Conservation (phyloP, 2,888 invertebrate species). For the Protophormia terraenovae region DNA sequence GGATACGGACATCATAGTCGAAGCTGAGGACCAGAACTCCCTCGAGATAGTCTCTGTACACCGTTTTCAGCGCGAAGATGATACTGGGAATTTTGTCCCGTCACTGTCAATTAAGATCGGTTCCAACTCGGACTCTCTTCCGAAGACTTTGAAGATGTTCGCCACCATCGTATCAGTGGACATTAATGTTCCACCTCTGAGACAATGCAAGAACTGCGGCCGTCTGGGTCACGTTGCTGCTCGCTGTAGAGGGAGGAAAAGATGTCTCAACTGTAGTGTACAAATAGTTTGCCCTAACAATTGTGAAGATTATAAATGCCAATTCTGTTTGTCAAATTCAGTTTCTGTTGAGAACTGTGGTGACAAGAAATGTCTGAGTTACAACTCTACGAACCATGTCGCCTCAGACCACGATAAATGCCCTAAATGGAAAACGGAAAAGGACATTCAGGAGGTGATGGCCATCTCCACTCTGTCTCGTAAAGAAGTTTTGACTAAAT, state of each 20-base stretch:
- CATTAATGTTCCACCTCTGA: neutral
- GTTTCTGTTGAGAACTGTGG: neutral
- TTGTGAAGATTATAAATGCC: neutral
- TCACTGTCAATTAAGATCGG: neutral
- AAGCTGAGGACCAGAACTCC: neutral
- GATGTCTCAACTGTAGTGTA: neutral
- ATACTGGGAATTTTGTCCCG: neutral
- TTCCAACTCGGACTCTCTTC: neutral
- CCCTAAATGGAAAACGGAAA: neutral
- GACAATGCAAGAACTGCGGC: neutral
- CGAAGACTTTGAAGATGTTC: neutral
- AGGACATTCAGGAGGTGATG: neutral
- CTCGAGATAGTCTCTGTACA: neutral
- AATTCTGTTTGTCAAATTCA: neutral
- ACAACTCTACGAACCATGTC: neutral
- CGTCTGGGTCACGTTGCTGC: too few relatives aligned
- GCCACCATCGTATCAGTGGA: neutral
- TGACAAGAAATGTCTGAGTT: neutral
- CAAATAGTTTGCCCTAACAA: neutral
- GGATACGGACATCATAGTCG: neutral
- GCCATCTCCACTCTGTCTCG: neutral
- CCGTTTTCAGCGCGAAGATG: neutral
- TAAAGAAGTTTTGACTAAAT: neutral
- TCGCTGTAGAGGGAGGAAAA: too few relatives aligned
- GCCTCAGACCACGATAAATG: neutral